These are phyloP conservation scores for Tridacna gigas DNA, from an alignment of 2,888 invertebrate species.

Conservation along the genomic window DNA sequence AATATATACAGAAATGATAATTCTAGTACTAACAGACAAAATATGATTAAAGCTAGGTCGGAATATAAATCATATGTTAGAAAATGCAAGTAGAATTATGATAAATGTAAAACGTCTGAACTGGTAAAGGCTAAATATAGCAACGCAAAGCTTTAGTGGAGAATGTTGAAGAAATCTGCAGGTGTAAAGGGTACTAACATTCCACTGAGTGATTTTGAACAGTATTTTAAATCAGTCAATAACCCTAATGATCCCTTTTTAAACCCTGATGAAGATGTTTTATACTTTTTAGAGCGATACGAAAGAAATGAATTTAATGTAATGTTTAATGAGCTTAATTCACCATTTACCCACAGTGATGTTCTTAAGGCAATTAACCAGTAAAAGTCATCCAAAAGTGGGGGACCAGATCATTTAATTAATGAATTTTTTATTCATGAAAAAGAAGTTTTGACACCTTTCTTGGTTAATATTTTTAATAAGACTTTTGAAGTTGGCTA, in stretches of 20 bases:
- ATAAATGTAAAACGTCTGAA: conserved; percentile 21
- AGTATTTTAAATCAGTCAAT: conserved; percentile 7
- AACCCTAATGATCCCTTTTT: background rate
- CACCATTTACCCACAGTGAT: background rate
- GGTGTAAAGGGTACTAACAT: too few relatives aligned
- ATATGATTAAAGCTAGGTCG: conserved; percentile 11
- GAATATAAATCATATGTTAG: conserved; percentile 16
- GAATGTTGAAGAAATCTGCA: too few relatives aligned
- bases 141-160: conserved; percentile 34
- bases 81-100: conserved; percentile 28
- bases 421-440: too few relatives aligned
- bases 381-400: too few relatives aligned
- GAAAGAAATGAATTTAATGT: conserved; percentile 5
- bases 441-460: conserved; percentile 1
- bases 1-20: conserved; percentile 22
- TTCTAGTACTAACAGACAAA: conserved; percentile 11
- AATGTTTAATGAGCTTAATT: conserved; percentile 13
- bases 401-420: too few relatives aligned
- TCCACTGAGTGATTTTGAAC: too few relatives aligned
- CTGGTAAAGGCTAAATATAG: conserved; percentile 8
- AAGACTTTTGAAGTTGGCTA: too few relatives aligned
- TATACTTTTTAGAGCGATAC: too few relatives aligned
- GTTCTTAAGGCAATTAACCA: conserved; percentile 15
- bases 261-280: background rate
- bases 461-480: too few relatives aligned